Evolutionary conservation across 1,140 invertebrate species (phyloP).

Genomic region (Notospermus geniculatus): DNA sequence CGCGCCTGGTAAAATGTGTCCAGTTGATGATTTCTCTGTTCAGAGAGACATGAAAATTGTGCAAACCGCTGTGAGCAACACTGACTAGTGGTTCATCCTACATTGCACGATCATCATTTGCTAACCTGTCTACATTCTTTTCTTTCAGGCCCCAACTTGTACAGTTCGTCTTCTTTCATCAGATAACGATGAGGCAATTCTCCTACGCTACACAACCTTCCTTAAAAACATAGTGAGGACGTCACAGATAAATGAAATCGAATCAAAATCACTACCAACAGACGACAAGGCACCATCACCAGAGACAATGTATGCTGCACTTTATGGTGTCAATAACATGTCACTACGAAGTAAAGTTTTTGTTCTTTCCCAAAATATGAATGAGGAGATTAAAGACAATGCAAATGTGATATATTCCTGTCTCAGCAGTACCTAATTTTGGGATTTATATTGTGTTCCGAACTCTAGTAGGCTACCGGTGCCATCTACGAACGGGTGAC

Average conservation of each 20-base stretch:
- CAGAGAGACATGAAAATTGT: too few species aligned
- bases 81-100: neutral
- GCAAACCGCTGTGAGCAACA: too few species aligned
- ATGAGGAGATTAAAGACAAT: constrained; percentile 58
- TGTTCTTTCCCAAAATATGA: constrained; percentile 57
- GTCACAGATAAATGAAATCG: constrained; percentile 54
- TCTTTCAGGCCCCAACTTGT: constrained; percentile 59
- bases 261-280: constrained; percentile 58
- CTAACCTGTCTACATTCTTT: constrained; percentile 16
- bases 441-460: too few species aligned
- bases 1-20: too few species aligned
- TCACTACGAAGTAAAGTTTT: constrained; percentile 58
- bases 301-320: constrained; percentile 62
- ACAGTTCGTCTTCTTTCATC: constrained; percentile 58
- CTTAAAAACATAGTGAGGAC: constrained; percentile 60
- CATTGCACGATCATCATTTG: neutral
- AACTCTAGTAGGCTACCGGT: too few species aligned
- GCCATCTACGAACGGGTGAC: too few species aligned
- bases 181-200: constrained; percentile 57
- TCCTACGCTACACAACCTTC: constrained; percentile 61
- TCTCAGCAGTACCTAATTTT: constrained; percentile 5
- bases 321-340: constrained; percentile 58
- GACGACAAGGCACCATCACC: constrained; percentile 63
- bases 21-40: too few species aligned
- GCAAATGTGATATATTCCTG: constrained; percentile 43